phyloP scores from a whole-genome alignment of 2,797 vertebrate genomes.

The Bradypodion pumilum region DNA sequence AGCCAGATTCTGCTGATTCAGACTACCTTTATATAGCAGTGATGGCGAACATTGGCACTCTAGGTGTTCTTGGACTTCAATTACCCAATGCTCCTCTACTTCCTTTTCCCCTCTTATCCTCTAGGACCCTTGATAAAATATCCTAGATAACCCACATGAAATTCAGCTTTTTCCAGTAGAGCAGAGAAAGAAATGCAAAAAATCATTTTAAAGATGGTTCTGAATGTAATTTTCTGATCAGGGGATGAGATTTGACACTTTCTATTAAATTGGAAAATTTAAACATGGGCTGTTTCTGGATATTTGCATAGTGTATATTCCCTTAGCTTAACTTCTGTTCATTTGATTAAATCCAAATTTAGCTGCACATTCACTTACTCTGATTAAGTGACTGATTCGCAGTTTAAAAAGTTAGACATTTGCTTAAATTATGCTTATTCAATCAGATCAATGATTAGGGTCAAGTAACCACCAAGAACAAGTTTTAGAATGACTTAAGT shows the following conservation, averaged over 20 bases:
- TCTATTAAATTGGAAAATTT: not conserved
- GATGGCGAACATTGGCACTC: no score
- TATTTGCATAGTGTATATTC: not conserved
- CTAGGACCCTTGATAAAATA: not conserved
- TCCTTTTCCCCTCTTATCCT: not conserved
- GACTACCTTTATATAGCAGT: no score
- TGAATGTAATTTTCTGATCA: not conserved
- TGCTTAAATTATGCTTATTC: not conserved
- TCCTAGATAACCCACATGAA: not conserved
- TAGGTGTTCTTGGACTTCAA: no score
- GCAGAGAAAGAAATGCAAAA: not conserved
- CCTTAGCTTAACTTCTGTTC: not conserved
- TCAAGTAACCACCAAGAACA: not conserved
- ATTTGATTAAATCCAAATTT: not conserved
- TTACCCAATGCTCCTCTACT: not conserved
- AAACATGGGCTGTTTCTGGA: not conserved
- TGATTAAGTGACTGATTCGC: not conserved
- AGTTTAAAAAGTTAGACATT: not conserved
- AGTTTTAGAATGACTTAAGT: not conserved
- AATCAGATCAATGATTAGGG: not conserved
- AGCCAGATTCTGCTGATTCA: not conserved
- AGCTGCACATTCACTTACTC: not conserved
- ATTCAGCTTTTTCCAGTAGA: not conserved
- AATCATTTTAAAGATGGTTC: not conserved
- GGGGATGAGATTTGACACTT: not conserved